phyloP scores from a whole-genome alignment of 2,797 vertebrate species.

The Megaceryle alcyon region DNA sequence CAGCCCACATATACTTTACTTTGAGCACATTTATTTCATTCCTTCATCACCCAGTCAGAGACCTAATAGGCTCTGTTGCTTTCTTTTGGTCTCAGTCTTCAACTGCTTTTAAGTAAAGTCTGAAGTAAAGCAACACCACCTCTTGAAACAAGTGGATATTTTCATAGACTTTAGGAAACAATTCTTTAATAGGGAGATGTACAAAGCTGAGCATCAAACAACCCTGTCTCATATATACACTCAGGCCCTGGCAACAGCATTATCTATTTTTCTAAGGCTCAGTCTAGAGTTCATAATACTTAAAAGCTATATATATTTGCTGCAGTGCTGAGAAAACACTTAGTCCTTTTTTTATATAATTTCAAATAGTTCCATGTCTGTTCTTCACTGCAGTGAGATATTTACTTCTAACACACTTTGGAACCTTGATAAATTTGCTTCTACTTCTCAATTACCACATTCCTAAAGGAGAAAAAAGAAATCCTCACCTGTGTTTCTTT shows the following conservation, averaged over 20 bases:
- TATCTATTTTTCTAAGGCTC: neutral
- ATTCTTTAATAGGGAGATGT: neutral
- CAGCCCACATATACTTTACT: neutral
- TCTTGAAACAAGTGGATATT: neutral
- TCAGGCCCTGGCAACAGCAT: neutral
- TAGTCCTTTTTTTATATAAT: neutral
- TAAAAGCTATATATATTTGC: neutral
- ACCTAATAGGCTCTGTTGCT: neutral
- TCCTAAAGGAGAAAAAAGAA: neutral
- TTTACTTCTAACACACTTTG: neutral
- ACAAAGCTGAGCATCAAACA: neutral
- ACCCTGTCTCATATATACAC: neutral
- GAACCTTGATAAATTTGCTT: slow-evolving; percentile 18
- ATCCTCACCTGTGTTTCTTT: neutral
- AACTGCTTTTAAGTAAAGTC: neutral
- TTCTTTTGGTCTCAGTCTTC: neutral
- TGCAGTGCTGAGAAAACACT: neutral
- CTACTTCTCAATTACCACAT: slow-evolving; percentile 14
- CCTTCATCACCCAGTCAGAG: neutral
- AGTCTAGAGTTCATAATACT: neutral
- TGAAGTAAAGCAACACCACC: neutral
- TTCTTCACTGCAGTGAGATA: neutral
- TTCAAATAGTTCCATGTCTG: neutral
- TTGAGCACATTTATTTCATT: neutral
- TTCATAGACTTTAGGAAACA: neutral